Conservation (phyloP, 2,888 invertebrate genomes). For the Platerodrilus igneus region DNA sequence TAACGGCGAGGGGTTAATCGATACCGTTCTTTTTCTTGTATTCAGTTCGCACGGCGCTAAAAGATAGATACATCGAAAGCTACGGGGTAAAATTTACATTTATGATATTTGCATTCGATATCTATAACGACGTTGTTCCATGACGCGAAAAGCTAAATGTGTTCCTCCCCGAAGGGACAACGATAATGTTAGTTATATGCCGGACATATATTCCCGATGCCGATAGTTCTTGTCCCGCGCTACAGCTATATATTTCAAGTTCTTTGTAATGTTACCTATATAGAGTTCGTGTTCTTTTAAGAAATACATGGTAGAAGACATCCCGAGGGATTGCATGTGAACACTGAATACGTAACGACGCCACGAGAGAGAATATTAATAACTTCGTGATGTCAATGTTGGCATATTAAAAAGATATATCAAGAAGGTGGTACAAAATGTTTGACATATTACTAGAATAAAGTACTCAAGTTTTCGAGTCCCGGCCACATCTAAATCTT, state of each 20-base stretch:
- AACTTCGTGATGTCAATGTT: constrained; percentile 26
- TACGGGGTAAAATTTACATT: constrained; percentile 34
- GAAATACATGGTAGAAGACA: constrained; percentile 22
- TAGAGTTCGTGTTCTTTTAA: constrained; percentile 27
- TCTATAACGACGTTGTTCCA: constrained; percentile 41
- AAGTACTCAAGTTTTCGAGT: no score
- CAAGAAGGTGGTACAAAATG: no score
- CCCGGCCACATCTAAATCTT: no score
- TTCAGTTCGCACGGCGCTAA: no score
- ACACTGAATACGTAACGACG: constrained; percentile 32
- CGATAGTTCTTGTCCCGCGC: constrained; percentile 27
- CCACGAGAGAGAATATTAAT: constrained; percentile 31
- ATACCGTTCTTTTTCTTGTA: no score
- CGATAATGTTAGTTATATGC: constrained; percentile 31
- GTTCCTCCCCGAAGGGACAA: constrained; percentile 16
- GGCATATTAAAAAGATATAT: constrained; percentile 10
- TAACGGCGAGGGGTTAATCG: no score
- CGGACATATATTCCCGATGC: constrained; percentile 27
- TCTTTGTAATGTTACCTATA: constrained; percentile 8
- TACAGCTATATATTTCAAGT: constrained; percentile 8
- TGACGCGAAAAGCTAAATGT: constrained; percentile 36
- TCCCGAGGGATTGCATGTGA: constrained; percentile 27
- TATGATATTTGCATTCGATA: constrained; percentile 41
- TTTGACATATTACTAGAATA: no score
- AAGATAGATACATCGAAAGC: no score